Conservation (phyloP, 1,140 invertebrate genomes). For the Heliconius himera region DNA sequence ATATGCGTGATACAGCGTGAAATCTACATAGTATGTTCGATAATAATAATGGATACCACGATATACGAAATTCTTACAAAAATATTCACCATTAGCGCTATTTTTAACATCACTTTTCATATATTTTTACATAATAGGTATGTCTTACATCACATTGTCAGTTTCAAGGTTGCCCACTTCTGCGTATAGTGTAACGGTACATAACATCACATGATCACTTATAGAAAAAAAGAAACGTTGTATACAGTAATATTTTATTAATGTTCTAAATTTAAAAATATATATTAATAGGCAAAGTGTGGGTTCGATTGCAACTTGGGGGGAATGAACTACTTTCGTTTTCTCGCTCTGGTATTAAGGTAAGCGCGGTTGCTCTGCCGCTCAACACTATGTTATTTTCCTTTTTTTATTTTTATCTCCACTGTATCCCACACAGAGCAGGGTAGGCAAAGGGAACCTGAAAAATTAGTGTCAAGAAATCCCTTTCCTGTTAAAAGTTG, state of each 20-base stretch:
- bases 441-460: no score
- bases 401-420: no score
- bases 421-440: no score
- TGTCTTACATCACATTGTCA: constrained; percentile 4
- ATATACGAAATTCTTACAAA: background rate
- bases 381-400: no score
- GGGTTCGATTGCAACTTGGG: no score
- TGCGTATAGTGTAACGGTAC: background rate
- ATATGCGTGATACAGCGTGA: no score
- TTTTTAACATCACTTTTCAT: background rate
- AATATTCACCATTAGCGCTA: background rate
- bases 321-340: no score
- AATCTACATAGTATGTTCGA: background rate
- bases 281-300: no score
- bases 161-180: constrained; percentile 5
- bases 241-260: background rate
- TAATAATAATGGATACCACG: background rate
- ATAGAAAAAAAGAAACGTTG: background rate
- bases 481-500: no score
- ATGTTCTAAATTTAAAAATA: background rate
- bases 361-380: no score
- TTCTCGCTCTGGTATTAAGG: no score
- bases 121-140: background rate
- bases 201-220: background rate
- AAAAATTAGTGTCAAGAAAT: no score